Evolutionary conservation across 2,888 invertebrate species (phyloP), one percentile per base, ranked within the genome.

Genomic region (Caenorhabditis uteleia): DNA sequence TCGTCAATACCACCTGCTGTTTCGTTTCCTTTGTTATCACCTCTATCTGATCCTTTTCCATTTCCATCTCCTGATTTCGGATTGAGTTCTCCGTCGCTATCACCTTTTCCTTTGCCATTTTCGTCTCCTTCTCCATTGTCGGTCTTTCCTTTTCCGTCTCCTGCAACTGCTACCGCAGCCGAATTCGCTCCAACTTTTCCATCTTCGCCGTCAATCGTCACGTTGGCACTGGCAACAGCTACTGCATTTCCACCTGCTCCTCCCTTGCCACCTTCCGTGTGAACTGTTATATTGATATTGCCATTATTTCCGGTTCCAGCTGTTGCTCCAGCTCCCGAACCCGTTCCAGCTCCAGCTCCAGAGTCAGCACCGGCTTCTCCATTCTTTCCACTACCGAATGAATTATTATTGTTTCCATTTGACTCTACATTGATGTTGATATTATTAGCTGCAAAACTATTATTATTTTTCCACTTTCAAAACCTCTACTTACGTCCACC

Each of bases 231-330:
- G 0, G 51, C 57, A 7, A 64, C 51, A 6, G 64, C 57, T 1
- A 64, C 53, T 10, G 64, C 53, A 14, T 36, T 34, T 16, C 56
- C 56, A 8, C 51, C 64, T 39, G 46, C 27, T 29, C 27, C 38
- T 23, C n/a, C n/a, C n/a, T n/a, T n/a, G n/a, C n/a, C n/a, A n/a
- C 61, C 68, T 26, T 39, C 53, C 2, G 68, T 72, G 18, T 69
- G 67, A 10, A 69, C 58, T 1, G 45, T 62, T 14, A 72, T 67
- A 21, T 72, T 69, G 43, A 72, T 69, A 44, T 61, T 66, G 26
- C 66, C 66, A 40, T 51, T 49, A 2, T 36, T 29, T 4, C 47
- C 43, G n/a, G 53, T 31, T 46, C 57, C 55, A n/a, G 38, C 29
- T 42, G 33, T 29, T 5, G 54, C 31, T 26, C 44, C 59, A 21